Percentiles rank a stretch among this genome's conserved stretches.
Evolutionary conservation across 2,888 invertebrate genomes (phyloP).

Genomic region (Trichopria drosophilae): DNA sequence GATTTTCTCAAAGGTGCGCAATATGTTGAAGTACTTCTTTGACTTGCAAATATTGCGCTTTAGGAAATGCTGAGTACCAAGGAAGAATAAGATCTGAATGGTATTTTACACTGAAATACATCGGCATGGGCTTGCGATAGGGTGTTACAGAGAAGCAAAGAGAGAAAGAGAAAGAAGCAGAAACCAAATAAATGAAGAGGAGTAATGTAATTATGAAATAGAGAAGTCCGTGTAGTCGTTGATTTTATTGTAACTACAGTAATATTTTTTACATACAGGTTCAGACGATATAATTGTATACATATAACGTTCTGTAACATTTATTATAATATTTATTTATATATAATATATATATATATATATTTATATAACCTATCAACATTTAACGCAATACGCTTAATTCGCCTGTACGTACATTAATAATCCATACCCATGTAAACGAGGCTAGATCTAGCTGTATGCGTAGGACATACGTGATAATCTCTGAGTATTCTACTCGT

Average conservation of each 20-base stretch:
- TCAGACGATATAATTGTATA: slow-evolving; percentile 40
- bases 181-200: slow-evolving; percentile 1
- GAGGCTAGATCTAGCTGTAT: no score
- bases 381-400: slow-evolving; percentile 47
- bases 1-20: no score
- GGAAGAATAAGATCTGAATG: no score
- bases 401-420: slow-evolving; percentile 30
- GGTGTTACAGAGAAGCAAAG: no score
- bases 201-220: background rate
- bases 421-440: no score
- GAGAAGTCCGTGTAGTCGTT: slow-evolving; percentile 24
- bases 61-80: no score
- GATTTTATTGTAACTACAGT: slow-evolving; percentile 38
- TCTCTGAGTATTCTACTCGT: no score
- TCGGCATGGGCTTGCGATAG: no score
- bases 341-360: slow-evolving; percentile 39
- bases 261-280: slow-evolving; percentile 34
- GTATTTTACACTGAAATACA: no score
- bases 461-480: no score
- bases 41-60: no score
- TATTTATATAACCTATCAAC: slow-evolving; percentile 49
- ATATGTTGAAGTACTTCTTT: no score
- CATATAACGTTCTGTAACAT: slow-evolving; percentile 52
- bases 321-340: slow-evolving; percentile 42
- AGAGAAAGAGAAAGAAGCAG: background rate